Evolutionary conservation across 2,797 vertebrate species (phyloP).

Genomic region (Sebastes diploproa): DNA sequence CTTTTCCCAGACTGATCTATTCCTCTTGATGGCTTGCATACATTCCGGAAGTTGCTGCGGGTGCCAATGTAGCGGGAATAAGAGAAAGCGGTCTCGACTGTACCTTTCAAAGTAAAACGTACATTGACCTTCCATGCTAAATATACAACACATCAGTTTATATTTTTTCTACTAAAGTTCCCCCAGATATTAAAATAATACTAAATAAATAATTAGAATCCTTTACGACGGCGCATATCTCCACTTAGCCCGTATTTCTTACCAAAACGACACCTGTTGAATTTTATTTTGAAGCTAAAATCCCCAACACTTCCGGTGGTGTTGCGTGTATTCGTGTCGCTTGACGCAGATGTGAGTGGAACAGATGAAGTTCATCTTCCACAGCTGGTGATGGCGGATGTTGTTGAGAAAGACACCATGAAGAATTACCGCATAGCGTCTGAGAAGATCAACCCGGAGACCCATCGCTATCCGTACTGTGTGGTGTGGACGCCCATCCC

Average conservation of each 20-base stretch:
- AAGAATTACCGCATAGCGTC: constrained; percentile 86
- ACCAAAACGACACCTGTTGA: fast-evolving
- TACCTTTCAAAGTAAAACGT: constrained; percentile 34
- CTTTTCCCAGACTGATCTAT: not conserved
- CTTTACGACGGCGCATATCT: fast-evolving
- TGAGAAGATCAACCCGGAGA: constrained; percentile 82
- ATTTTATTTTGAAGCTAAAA: constrained; percentile 31
- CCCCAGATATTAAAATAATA: fast-evolving
- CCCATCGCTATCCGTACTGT: constrained; percentile 90
- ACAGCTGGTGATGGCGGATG: constrained; percentile 92
- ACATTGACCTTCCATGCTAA: too few species aligned
- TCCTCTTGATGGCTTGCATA: not conserved
- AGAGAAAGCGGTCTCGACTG: fast-evolving
- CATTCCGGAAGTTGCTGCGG: constrained; percentile 39
- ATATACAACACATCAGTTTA: fast-evolving
- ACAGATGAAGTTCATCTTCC: constrained; percentile 67
- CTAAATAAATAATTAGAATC: fast-evolving
- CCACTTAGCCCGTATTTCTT: fast-evolving
- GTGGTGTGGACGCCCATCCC: constrained; percentile 98
- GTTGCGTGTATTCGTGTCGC: fast-evolving
- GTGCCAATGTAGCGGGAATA: not conserved
- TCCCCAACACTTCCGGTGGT: fast-evolving
- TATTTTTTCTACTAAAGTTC: fast-evolving
- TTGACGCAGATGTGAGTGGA: constrained; percentile 44
- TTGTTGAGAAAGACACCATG: constrained; percentile 86